Percentiles rank a stretch among this genome's conserved stretches.
phyloP scores from a whole-genome alignment of 2,888 invertebrate genomes.

The Flexamia atlantica region DNA sequence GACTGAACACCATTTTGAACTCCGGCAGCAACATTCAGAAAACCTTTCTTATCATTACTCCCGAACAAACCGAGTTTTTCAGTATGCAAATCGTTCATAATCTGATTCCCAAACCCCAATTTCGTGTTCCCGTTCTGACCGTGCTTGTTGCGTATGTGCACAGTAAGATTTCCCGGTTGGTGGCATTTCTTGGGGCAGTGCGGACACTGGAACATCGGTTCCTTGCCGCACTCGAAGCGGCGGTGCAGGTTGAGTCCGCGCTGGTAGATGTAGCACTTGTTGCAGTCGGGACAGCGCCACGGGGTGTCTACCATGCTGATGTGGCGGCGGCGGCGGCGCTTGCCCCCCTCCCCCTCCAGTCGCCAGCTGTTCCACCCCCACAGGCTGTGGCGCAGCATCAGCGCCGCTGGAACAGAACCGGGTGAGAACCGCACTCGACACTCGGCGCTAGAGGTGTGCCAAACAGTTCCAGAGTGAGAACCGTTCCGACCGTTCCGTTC shows the following conservation, averaged over 20 bases:
- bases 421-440: background rate
- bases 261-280: conserved; percentile 74
- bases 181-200: conserved; percentile 71
- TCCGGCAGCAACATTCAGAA: background rate
- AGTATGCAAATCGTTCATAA: background rate
- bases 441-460: too few species aligned
- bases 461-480: too few species aligned
- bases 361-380: conserved; percentile 59
- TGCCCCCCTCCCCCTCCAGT: conserved; percentile 34
- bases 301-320: conserved; percentile 63
- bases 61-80: background rate
- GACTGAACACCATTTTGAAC: background rate
- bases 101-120: background rate
- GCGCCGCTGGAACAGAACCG: conserved; percentile 42
- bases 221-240: conserved; percentile 74
- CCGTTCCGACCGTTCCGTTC: too few species aligned
- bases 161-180: conserved; percentile 65
- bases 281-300: conserved; percentile 73
- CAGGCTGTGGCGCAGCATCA: conserved; percentile 51
- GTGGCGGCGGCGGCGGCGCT: conserved; percentile 58
- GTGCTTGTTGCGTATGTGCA: conserved; percentile 68
- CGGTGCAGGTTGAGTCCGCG: conserved; percentile 74
- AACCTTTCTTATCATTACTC: background rate
- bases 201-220: conserved; percentile 74
- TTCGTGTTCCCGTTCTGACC: conserved; percentile 47